Conservation (phyloP, 1,140 invertebrate species). For the Atopsyche davidsoni region DNA sequence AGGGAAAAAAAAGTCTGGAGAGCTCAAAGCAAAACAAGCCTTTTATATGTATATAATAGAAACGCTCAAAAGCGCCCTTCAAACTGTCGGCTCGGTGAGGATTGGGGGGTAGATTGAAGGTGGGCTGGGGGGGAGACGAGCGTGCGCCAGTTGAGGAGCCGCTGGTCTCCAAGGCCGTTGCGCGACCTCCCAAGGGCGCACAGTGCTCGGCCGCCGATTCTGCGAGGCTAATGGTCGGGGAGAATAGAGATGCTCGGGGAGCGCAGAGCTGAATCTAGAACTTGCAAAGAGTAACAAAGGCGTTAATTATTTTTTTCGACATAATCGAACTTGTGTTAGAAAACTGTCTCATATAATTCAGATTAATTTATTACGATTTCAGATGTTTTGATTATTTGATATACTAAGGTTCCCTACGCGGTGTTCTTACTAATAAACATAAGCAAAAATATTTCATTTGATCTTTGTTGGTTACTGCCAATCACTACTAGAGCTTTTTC, state of each 20-base stretch:
- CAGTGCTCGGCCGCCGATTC: constrained; percentile 2
- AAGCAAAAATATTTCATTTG: no score
- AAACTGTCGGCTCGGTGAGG: not conserved
- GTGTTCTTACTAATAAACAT: no score
- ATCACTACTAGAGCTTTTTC: no score
- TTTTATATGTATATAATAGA: no score
- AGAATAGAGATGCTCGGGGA: not conserved
- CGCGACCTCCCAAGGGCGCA: constrained; percentile 28
- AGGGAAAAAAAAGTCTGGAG: no score
- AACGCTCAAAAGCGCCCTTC: not conserved
- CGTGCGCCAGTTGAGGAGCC: not conserved
- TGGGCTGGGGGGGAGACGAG: not conserved
- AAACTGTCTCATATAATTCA: no score
- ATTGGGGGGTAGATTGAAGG: not conserved
- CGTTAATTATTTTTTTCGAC: not conserved
- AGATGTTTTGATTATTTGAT: no score
- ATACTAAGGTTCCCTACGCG: no score
- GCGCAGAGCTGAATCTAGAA: not conserved
- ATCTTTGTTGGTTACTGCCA: no score
- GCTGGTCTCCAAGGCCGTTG: constrained; percentile 25
- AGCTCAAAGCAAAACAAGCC: no score
- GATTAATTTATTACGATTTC: no score
- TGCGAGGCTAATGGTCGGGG: not conserved
- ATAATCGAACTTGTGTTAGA: not conserved
- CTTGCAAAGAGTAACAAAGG: not conserved